A percentile compares a stretch with the other conserved stretches of the same genome.
Evolutionary conservation across 2,888 invertebrate species (phyloP).

Genomic region (Crematogaster levior): DNA sequence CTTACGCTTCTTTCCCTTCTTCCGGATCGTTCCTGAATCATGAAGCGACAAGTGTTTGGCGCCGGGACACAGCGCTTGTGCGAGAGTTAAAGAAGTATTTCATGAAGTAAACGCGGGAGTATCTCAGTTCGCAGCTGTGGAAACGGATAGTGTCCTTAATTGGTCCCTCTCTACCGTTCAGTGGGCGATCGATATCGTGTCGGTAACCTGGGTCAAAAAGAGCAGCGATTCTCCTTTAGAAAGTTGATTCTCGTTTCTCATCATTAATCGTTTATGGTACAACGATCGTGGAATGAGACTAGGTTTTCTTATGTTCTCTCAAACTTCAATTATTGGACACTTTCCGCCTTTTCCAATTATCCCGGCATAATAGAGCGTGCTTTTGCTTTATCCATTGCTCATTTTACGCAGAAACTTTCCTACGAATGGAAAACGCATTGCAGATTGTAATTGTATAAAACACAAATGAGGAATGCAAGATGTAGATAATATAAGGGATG

Average conservation of each 20-base stretch:
- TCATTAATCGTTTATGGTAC: constrained; percentile 39
- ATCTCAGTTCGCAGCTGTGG: constrained; percentile 52
- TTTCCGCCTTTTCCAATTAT: constrained; percentile 33
- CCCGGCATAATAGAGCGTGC: not conserved
- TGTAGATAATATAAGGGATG: not conserved
- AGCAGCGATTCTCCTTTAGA: constrained; percentile 34
- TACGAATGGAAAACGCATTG: not conserved
- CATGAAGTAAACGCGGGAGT: constrained; percentile 60
- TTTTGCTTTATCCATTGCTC: not conserved
- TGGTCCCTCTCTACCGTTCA: constrained; percentile 38
- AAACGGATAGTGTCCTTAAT: constrained; percentile 50
- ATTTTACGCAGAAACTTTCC: constrained; percentile 2
- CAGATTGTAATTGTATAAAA: not conserved
- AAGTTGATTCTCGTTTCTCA: constrained; percentile 49
- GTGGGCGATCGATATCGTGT: constrained; percentile 37
- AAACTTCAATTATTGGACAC: constrained; percentile 23
- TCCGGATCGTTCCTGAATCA: constrained; percentile 65
- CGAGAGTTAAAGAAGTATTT: constrained; percentile 54
- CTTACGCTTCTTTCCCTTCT: constrained; percentile 49
- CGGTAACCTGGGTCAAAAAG: constrained; percentile 42
- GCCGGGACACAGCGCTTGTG: constrained; percentile 60
- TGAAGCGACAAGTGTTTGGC: constrained; percentile 71
- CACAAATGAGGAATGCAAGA: not conserved
- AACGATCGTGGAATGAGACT: constrained; percentile 32
- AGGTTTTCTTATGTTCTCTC: constrained; percentile 19